A percentile compares a stretch with the other conserved stretches of the same genome.
Conservation (phyloP, 2,113 vertebrate species). For the Alligator sinensis region DNA sequence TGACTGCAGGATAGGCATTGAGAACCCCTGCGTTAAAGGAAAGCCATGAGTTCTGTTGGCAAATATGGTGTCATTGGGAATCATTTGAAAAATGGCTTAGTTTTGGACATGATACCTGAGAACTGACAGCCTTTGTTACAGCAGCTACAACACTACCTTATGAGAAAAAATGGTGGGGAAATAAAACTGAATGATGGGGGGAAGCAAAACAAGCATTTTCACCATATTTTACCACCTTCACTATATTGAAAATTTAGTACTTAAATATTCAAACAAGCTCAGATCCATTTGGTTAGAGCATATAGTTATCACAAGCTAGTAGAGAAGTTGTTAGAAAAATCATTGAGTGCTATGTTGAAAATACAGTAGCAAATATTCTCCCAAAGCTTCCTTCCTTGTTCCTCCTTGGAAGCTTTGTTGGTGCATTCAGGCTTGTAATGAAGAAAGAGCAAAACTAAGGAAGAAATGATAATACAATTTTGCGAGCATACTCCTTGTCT, state of each 20-base stretch:
- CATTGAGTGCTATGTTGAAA: background rate
- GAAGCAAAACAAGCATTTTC: background rate
- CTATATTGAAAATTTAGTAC: background rate
- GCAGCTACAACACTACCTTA: conserved; percentile 1
- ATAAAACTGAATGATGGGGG: rapidly evolving
- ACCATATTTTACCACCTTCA: background rate
- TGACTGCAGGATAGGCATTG: too few species aligned
- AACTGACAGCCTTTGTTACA: background rate
- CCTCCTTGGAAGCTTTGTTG: conserved; percentile 21
- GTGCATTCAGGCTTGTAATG: conserved; percentile 18
- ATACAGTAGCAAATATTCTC: background rate
- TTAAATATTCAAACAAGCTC: background rate
- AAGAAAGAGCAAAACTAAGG: conserved; percentile 32
- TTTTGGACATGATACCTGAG: background rate
- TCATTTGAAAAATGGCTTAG: background rate
- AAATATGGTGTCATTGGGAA: background rate
- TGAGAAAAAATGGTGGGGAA: background rate
- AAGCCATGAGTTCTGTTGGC: background rate
- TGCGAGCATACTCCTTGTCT: background rate
- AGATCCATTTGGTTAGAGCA: background rate
- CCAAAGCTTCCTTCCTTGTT: background rate
- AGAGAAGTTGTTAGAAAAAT: background rate
- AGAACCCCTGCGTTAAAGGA: background rate
- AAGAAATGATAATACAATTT: conserved; percentile 18
- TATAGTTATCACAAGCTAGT: conserved; percentile 5